These are phyloP conservation scores for Rhadina sibilatrix DNA, from an alignment of 2,113 vertebrate genomes.

Conservation along the genomic window DNA sequence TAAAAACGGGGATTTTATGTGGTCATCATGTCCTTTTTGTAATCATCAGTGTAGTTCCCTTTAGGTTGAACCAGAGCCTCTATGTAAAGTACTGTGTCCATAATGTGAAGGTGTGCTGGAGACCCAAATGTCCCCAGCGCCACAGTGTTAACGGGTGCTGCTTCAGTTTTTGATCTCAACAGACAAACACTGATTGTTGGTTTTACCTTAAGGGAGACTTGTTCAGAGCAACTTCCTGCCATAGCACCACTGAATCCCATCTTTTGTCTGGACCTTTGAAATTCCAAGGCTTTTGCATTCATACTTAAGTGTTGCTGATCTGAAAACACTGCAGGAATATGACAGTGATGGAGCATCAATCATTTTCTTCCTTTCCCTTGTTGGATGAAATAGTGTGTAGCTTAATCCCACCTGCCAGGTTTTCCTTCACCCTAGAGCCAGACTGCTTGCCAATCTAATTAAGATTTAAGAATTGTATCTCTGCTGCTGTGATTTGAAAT, in stretches of 20 bases:
- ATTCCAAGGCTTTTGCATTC: background rate
- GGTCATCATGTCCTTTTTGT: background rate
- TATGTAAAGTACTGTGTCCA: background rate
- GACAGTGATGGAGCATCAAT: background rate
- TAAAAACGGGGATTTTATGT: background rate
- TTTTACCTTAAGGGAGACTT: background rate
- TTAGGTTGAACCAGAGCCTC: background rate
- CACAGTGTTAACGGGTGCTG: background rate
- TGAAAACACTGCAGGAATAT: background rate
- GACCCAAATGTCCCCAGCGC: background rate
- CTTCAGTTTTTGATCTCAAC: background rate
- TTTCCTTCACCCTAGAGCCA: constrained; percentile 8
- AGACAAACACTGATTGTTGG: background rate
- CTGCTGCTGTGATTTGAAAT: constrained; percentile 29
- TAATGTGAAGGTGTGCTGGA: background rate
- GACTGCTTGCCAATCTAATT: constrained; percentile 50
- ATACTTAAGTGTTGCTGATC: background rate
- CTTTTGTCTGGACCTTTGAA: background rate
- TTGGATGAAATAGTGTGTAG: background rate
- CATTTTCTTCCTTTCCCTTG: background rate
- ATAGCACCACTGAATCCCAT: background rate
- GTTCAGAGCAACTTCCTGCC: background rate
- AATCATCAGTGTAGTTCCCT: background rate
- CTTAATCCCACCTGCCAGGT: background rate
- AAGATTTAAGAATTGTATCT: constrained; percentile 59